A percentile compares a stretch with the other conserved stretches of the same genome.
Evolutionary conservation across 2,888 invertebrate genomes (phyloP).

Genomic region (Ypsolopha scabrella): DNA sequence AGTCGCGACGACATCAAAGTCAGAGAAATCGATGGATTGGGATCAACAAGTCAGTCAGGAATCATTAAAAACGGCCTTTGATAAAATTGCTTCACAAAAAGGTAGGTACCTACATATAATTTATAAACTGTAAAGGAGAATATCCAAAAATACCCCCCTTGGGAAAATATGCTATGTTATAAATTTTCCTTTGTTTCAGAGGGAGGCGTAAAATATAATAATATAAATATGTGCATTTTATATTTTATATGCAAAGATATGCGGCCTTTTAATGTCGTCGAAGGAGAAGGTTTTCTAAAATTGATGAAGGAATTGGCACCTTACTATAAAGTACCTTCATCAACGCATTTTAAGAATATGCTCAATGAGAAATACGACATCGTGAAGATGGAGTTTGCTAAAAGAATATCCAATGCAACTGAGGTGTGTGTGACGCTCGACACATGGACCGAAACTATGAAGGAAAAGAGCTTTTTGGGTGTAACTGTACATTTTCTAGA

Average conservation of each 20-base stretch:
- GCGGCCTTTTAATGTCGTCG: constrained; percentile 7
- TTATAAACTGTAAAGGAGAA: background rate
- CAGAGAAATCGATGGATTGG: constrained; percentile 1
- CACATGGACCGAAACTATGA: constrained; percentile 3
- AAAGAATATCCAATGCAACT: constrained; percentile 1
- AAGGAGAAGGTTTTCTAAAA: constrained; percentile 9
- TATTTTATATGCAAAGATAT: constrained; percentile 9
- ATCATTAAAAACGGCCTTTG: background rate
- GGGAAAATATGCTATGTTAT: no score
- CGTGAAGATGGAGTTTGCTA: constrained; percentile 1
- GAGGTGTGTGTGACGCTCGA: background rate
- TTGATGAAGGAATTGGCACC: constrained; percentile 9
- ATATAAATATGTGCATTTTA: constrained; percentile 8
- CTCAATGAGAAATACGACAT: background rate
- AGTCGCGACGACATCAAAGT: background rate
- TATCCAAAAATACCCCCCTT: background rate
- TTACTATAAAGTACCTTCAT: constrained; percentile 7
- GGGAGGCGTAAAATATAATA: constrained; percentile 7
- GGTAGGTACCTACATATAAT: background rate
- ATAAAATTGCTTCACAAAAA: constrained; percentile 1
- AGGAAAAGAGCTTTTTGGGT: constrained; percentile 1
- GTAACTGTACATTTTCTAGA: constrained; percentile 2
- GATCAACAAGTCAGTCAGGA: background rate
- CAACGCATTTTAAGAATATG: constrained; percentile 5
- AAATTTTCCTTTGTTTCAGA: constrained; percentile 6